A percentile compares a stretch with the other conserved stretches of the same genome.
Conservation (phyloP, 1,140 invertebrate genomes). For the Hydropsyche tenuis region DNA sequence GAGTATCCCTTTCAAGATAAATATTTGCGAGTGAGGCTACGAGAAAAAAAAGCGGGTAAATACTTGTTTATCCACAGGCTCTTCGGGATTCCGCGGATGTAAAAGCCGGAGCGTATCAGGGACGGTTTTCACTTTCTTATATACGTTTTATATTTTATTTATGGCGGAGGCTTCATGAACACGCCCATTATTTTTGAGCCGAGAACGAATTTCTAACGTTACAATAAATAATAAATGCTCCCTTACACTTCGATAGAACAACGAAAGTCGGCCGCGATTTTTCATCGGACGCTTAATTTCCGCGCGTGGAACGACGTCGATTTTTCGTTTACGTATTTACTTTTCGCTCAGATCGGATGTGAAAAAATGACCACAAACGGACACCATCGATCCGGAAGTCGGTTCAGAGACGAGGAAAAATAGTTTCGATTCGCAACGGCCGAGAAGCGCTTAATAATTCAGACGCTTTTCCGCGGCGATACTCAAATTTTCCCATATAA, state of each 20-base stretch:
- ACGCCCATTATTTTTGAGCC: constrained; percentile 12
- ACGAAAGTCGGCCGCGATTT: background rate
- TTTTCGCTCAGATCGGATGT: background rate
- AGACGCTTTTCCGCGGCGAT: too few species aligned
- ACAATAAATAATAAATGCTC: background rate
- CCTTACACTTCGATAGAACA: background rate
- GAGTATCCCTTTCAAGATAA: constrained; percentile 27
- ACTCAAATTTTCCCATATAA: too few species aligned
- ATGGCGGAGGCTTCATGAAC: background rate
- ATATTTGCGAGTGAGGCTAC: background rate
- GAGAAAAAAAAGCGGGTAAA: constrained; percentile 19
- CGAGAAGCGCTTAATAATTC: too few species aligned
- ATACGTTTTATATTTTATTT: constrained; percentile 32
- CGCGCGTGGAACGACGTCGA: too few species aligned
- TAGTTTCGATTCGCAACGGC: too few species aligned
- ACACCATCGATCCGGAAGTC: too few species aligned
- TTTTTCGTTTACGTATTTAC: constrained; percentile 6
- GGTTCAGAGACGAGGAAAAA: too few species aligned
- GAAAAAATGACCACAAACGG: too few species aligned
- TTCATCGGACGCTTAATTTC: background rate
- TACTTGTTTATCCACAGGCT: constrained; percentile 31
- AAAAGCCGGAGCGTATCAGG: constrained; percentile 19
- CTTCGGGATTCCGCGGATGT: constrained; percentile 11
- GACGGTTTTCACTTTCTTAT: constrained; percentile 29
- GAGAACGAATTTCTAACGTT: background rate